Conservation (phyloP, 2,888 invertebrate genomes). For the Melinaea marsaeus region DNA sequence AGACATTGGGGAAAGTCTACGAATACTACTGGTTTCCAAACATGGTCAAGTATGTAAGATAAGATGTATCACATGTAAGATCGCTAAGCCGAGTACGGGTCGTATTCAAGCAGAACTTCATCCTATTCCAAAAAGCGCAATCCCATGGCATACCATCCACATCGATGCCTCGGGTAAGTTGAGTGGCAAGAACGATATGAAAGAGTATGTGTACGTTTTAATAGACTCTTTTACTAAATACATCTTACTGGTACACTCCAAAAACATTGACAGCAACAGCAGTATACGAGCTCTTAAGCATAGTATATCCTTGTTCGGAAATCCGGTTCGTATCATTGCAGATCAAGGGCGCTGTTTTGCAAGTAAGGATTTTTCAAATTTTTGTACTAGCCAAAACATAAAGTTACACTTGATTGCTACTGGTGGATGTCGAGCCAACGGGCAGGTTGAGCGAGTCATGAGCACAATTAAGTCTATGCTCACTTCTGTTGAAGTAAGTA, state of each 20-base stretch:
- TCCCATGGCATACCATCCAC: conserved; percentile 41
- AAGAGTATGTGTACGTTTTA: conserved; percentile 38
- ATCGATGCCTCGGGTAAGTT: conserved; percentile 30
- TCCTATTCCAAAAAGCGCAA: conserved; percentile 39
- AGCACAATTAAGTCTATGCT: not conserved
- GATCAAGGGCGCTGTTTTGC: conserved; percentile 13
- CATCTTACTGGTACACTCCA: conserved; percentile 27
- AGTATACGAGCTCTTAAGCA: conserved; percentile 10
- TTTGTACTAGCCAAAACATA: conserved; percentile 21
- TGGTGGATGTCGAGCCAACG: not conserved
- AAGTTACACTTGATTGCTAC: conserved; percentile 29
- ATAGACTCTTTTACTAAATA: conserved; percentile 40
- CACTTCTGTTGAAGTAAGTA: not conserved
- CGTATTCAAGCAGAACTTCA: conserved; percentile 37
- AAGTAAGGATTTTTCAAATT: conserved; percentile 23
- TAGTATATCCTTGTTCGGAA: conserved; percentile 25
- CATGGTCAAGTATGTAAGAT: not conserved
- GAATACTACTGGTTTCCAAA: not conserved
- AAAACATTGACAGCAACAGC: conserved; percentile 13
- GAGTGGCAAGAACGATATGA: conserved; percentile 26
- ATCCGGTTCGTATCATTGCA: conserved; percentile 26
- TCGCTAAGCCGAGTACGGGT: not conserved
- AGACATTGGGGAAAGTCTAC: not conserved
- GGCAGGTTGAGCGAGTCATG: not conserved
- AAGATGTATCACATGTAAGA: not conserved